Percentiles rank a stretch among this genome's conserved stretches.
These are phyloP conservation scores for Geotrypetes seraphini DNA, from an alignment of 2,797 vertebrate genomes.

Conservation along the genomic window DNA sequence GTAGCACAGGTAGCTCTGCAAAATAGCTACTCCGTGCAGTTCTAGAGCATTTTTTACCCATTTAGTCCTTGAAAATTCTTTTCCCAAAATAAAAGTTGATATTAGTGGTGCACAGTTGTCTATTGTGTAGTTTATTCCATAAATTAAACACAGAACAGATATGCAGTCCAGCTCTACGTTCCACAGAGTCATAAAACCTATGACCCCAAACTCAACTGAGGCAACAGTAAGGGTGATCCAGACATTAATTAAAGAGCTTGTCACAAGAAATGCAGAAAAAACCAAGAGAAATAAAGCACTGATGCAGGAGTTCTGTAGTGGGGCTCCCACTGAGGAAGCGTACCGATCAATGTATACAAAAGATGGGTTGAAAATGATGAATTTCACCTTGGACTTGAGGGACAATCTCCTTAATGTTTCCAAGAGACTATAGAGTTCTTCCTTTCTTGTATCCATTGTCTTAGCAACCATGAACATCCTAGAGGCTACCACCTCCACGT, in stretches of 20 bases:
- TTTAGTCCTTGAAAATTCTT: constrained; percentile 89
- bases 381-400: constrained; percentile 91
- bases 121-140: constrained; percentile 88
- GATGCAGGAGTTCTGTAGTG: constrained; percentile 91
- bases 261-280: constrained; percentile 87
- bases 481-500: constrained; percentile 87
- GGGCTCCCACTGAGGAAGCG: constrained; percentile 83
- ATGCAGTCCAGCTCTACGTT: constrained; percentile 93
- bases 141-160: constrained; percentile 91
- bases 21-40: constrained; percentile 87
- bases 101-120: constrained; percentile 91
- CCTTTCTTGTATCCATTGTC: constrained; percentile 92
- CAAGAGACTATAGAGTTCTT: constrained; percentile 93
- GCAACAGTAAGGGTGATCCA: constrained; percentile 92
- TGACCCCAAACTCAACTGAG: constrained; percentile 91
- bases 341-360: constrained; percentile 97
- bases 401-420: constrained; percentile 91
- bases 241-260: constrained; percentile 86
- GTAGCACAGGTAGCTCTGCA: constrained; percentile 95
- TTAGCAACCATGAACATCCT: constrained; percentile 94
- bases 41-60: constrained; percentile 94
- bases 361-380: constrained; percentile 95
- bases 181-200: constrained; percentile 98
- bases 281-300: constrained; percentile 93
- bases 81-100: constrained; percentile 87